Conservation (phyloP, 1,140 invertebrate genomes). For the Pseudomyrmex sp. region DNA sequence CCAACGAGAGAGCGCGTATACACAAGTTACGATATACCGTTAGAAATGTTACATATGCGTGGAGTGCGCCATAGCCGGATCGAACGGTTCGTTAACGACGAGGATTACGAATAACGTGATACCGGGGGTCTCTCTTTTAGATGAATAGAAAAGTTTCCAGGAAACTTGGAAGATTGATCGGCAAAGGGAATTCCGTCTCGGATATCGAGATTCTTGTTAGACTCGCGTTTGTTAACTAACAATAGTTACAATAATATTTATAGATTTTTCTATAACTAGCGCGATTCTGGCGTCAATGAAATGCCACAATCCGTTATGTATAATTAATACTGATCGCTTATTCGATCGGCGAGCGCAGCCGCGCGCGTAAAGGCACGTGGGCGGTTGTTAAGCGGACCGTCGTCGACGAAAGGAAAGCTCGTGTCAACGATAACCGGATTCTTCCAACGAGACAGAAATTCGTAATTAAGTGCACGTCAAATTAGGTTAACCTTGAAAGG, state of each 20-base stretch:
- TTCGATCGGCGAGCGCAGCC: constrained; percentile 40
- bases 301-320: constrained; percentile 53
- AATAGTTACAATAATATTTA: too few relatives aligned
- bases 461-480: constrained; percentile 68
- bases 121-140: constrained; percentile 55
- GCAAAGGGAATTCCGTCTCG: neutral
- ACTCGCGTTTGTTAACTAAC: constrained; percentile 24
- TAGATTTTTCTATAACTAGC: neutral
- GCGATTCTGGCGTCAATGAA: constrained; percentile 22
- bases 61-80: constrained; percentile 59
- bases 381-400: constrained; percentile 56
- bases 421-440: constrained; percentile 45
- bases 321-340: constrained; percentile 65
- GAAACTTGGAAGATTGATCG: constrained; percentile 41
- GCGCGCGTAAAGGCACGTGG: constrained; percentile 60
- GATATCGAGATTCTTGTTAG: constrained; percentile 45
- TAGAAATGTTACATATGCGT: constrained; percentile 65
- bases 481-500: constrained; percentile 69
- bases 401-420: constrained; percentile 47
- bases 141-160: constrained; percentile 42
- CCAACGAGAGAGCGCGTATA: neutral
- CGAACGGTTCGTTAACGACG: constrained; percentile 66
- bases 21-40: constrained; percentile 62
- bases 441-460: constrained; percentile 65
- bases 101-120: constrained; percentile 67